phyloP scores from a whole-genome alignment of 2,888 invertebrate genomes.

The Andrena minutula region DNA sequence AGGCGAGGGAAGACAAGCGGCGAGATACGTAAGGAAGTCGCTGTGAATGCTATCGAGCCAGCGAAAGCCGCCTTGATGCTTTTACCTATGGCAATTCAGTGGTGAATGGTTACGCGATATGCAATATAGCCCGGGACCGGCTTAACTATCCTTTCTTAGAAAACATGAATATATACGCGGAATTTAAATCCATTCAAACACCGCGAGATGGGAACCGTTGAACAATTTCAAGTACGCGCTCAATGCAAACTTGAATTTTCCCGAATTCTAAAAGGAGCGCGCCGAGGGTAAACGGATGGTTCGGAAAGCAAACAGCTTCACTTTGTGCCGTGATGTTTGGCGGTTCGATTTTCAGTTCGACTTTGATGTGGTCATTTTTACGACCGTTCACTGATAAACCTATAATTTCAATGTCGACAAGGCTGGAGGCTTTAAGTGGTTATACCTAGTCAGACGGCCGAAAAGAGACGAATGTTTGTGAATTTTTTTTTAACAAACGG shows the following conservation, averaged over 20 bases:
- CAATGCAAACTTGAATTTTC: background rate
- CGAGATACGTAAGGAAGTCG: slow-evolving; percentile 38
- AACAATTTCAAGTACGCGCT: background rate
- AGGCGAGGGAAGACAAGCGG: slow-evolving; percentile 26
- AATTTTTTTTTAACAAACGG: too few species aligned
- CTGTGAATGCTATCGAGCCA: slow-evolving; percentile 29
- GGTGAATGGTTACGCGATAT: background rate
- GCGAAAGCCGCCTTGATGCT: slow-evolving; percentile 23
- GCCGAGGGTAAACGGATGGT: slow-evolving; percentile 8
- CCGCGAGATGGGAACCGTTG: background rate
- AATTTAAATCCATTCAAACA: background rate
- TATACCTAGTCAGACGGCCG: too few species aligned
- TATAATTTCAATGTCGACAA: background rate
- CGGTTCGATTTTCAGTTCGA: slow-evolving; percentile 12
- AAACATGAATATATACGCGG: background rate
- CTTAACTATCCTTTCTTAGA: too few species aligned
- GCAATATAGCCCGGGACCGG: background rate
- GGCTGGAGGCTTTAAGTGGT: too few species aligned
- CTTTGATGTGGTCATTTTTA: slow-evolving; percentile 39
- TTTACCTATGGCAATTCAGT: slow-evolving; percentile 21
- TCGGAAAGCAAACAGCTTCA: slow-evolving; percentile 27
- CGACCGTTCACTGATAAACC: slow-evolving; percentile 1
- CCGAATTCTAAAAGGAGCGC: slow-evolving; percentile 18
- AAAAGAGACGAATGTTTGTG: too few species aligned
- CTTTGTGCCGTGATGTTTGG: slow-evolving; percentile 23